Evolutionary conservation across 2,797 vertebrate species (phyloP).

Genomic region (Momotus momota): DNA sequence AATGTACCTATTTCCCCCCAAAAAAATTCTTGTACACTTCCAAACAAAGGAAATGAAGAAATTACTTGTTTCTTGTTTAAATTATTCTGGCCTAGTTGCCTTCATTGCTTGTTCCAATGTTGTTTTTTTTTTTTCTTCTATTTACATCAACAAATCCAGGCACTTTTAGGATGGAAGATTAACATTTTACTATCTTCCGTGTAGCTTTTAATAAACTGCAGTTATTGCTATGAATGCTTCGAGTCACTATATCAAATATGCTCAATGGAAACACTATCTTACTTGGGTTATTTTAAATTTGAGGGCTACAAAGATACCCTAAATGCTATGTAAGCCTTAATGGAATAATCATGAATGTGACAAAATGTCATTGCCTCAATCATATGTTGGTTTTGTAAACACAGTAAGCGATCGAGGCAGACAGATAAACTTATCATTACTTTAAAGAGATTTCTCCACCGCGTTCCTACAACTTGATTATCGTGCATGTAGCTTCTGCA

Average conservation of each 20-base stretch:
- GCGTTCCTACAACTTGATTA: not conserved
- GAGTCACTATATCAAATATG: not conserved
- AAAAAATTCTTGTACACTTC: not conserved
- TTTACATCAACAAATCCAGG: not conserved
- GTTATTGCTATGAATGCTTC: not conserved
- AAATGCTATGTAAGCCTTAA: not conserved
- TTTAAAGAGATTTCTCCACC: not conserved
- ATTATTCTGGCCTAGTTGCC: not conserved
- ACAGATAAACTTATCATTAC: not conserved
- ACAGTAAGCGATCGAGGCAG: not conserved
- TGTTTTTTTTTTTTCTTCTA: not conserved
- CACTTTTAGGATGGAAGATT: not conserved
- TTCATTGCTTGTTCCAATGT: not conserved
- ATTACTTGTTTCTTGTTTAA: not conserved
- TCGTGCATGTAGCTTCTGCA: accelerated
- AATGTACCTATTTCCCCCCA: accelerated
- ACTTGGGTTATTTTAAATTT: not conserved
- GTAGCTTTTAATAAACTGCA: not conserved
- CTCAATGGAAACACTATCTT: not conserved
- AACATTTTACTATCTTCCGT: not conserved
- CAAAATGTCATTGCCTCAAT: not conserved
- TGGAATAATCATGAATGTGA: not conserved
- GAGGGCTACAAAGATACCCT: not conserved
- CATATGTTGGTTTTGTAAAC: not conserved
- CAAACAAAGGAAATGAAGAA: not conserved